These are phyloP conservation scores for Aphelenchoides fujianensis DNA, from an alignment of 1,140 invertebrate species.

Conservation along the genomic window DNA sequence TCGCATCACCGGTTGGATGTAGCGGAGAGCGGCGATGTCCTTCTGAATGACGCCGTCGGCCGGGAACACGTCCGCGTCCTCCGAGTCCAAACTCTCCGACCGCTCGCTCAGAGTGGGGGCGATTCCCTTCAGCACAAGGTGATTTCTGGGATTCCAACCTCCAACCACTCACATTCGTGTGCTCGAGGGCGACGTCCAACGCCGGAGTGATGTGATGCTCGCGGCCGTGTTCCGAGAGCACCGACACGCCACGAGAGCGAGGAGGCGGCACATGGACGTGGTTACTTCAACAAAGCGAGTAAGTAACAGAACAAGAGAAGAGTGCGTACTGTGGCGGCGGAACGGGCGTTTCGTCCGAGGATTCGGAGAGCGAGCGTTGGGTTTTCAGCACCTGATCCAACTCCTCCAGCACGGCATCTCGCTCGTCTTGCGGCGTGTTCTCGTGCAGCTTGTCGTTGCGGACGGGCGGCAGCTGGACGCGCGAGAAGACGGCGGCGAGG, in stretches of 20 bases:
- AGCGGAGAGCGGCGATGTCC: neutral
- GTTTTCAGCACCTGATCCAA: slow-evolving; percentile 21
- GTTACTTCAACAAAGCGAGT: too few species aligned
- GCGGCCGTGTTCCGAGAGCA: neutral
- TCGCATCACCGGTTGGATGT: neutral
- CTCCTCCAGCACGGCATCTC: slow-evolving; percentile 12
- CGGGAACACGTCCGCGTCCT: slow-evolving; percentile 2
- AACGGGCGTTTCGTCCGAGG: slow-evolving; percentile 7
- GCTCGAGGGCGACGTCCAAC: neutral
- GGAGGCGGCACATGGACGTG: neutral
- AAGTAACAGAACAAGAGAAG: neutral
- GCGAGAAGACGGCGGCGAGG: slow-evolving; percentile 21
- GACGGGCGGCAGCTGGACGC: slow-evolving; percentile 24
- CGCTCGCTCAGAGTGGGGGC: neutral
- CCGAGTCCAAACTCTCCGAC: neutral
- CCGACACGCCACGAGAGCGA: neutral
- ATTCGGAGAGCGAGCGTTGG: slow-evolving; percentile 12
- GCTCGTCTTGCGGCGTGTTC: slow-evolving; percentile 20
- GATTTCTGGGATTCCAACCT: neutral
- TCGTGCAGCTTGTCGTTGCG: slow-evolving; percentile 7
- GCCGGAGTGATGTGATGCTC: slow-evolving; percentile 5
- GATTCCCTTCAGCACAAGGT: neutral
- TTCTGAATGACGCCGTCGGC: neutral
- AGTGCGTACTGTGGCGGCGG: neutral
- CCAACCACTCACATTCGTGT: slow-evolving; percentile 10